phyloP scores from a whole-genome alignment of 1,140 invertebrate species.

The Leptinotarsa undecemlineata region DNA sequence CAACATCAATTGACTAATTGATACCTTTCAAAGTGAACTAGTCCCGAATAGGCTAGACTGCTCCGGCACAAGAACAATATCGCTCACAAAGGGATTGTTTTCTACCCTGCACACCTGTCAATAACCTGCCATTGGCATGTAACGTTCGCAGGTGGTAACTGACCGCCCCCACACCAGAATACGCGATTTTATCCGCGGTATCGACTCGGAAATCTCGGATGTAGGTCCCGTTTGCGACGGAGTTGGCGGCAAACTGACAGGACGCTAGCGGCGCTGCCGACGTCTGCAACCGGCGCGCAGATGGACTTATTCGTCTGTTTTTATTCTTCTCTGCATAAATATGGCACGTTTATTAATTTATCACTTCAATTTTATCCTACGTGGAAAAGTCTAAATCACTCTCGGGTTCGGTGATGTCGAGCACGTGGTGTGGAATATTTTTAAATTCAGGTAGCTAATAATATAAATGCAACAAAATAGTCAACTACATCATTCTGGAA shows the following conservation, averaged over 20 bases:
- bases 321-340: slow-evolving; percentile 8
- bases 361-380: background rate
- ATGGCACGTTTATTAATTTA: slow-evolving; percentile 16
- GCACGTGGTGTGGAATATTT: too few species aligned
- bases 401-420: too few species aligned
- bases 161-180: slow-evolving; percentile 11
- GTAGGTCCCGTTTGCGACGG: slow-evolving; percentile 18
- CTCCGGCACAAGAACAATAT: background rate
- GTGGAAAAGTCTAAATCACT: too few species aligned
- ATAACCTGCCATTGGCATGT: background rate
- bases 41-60: background rate
- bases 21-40: background rate
- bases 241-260: slow-evolving; percentile 39
- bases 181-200: background rate
- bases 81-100: background rate
- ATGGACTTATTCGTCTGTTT: slow-evolving; percentile 21
- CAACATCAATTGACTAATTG: too few species aligned
- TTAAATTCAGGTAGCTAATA: too few species aligned
- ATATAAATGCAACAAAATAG: too few species aligned
- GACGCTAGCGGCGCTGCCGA: slow-evolving; percentile 33
- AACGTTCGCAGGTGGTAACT: slow-evolving; percentile 9
- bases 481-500: too few species aligned
- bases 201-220: slow-evolving; percentile 16
- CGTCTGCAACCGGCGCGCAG: slow-evolving; percentile 32
- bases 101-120: background rate